A percentile compares a stretch with the other conserved stretches of the same genome.
phyloP scores from a whole-genome alignment of 2,113 vertebrate genomes.

The Pardalotus punctatus region DNA sequence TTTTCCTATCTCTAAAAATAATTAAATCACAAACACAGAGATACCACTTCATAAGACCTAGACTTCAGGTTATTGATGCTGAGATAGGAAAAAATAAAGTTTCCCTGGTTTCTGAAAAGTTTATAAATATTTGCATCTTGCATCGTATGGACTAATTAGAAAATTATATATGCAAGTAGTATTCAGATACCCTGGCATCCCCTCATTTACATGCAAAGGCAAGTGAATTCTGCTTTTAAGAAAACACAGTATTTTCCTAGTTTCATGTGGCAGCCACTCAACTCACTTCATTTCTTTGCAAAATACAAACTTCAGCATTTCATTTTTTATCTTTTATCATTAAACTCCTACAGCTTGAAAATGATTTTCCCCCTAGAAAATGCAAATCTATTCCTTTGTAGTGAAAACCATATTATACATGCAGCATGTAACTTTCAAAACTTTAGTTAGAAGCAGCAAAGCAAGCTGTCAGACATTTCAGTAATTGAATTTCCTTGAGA shows the following conservation, averaged over 20 bases:
- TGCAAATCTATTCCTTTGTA: slow-evolving; percentile 54
- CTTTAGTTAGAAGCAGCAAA: slow-evolving; percentile 71
- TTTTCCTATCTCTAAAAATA: background rate
- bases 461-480: slow-evolving; percentile 73
- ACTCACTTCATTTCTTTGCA: slow-evolving; percentile 54
- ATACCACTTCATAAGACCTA: background rate
- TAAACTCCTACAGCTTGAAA: slow-evolving; percentile 59
- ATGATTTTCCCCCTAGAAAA: slow-evolving; percentile 63
- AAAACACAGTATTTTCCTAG: slow-evolving; percentile 53
- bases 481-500: slow-evolving; percentile 79
- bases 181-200: slow-evolving; percentile 21
- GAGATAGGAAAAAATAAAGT: background rate
- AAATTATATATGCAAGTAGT: background rate
- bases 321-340: slow-evolving; percentile 56
- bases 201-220: slow-evolving; percentile 18
- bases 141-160: slow-evolving; percentile 32
- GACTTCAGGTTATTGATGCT: background rate
- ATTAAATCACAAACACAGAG: background rate
- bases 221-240: slow-evolving; percentile 52
- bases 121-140: background rate
- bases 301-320: slow-evolving; percentile 45
- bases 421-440: slow-evolving; percentile 69
- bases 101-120: background rate
- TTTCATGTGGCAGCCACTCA: slow-evolving; percentile 63
- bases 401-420: slow-evolving; percentile 64